A percentile compares a stretch with the other conserved stretches of the same genome.
Evolutionary conservation across 2,888 invertebrate genomes (phyloP).

Genomic region (Hetaerina titia): DNA sequence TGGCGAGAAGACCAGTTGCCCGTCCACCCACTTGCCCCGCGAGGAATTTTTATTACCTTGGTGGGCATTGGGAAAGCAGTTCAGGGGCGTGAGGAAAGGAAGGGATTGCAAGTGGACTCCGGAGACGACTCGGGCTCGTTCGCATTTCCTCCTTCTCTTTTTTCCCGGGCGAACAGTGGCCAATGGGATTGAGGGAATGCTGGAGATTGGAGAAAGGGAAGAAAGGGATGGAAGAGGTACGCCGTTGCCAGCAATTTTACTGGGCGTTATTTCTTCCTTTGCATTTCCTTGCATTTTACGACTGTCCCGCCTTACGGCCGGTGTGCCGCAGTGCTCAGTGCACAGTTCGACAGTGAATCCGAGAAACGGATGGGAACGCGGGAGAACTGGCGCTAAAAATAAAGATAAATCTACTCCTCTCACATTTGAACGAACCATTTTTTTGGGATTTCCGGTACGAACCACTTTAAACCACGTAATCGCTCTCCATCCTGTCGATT

Average conservation of each 20-base stretch:
- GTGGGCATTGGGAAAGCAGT: background rate
- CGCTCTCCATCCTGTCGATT: too few species aligned
- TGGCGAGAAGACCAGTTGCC: background rate
- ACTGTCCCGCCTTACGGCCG: background rate
- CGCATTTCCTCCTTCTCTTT: background rate
- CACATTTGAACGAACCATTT: too few species aligned
- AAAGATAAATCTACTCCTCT: too few species aligned
- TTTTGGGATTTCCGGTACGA: too few species aligned
- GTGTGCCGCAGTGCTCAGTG: too few species aligned
- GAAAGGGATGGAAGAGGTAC: background rate
- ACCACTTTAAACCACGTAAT: too few species aligned
- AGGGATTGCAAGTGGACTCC: background rate
- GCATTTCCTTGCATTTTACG: background rate
- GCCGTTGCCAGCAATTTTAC: slow-evolving; percentile 1
- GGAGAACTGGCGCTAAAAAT: too few species aligned
- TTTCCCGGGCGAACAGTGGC: background rate
- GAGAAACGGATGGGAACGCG: background rate
- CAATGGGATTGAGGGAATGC: background rate
- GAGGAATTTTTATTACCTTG: slow-evolving; percentile 8
- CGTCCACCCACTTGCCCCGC: background rate
- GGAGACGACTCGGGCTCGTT: background rate
- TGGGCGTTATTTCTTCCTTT: background rate
- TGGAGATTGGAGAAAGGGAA: background rate
- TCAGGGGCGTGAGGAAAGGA: background rate
- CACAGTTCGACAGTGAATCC: background rate